Evolutionary conservation across 2,888 invertebrate genomes (phyloP).

Genomic region (Portevinia maculata): DNA sequence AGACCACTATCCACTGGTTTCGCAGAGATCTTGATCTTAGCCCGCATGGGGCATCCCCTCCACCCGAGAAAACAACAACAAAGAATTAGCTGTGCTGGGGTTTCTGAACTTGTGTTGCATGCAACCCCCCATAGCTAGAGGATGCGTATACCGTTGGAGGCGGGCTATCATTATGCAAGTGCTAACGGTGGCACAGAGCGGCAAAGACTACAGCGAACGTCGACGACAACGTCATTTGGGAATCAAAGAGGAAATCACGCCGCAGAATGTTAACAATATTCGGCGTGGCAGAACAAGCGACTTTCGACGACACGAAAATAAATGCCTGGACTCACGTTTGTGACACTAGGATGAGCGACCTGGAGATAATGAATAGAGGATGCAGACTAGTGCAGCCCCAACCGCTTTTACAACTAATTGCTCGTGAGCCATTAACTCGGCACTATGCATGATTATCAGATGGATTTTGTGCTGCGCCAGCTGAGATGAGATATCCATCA

Average conservation of each 20-base stretch:
- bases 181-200: constrained; percentile 42
- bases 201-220: constrained; percentile 7
- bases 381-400: constrained; percentile 26
- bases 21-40: constrained; percentile 41
- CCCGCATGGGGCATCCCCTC: constrained; percentile 17
- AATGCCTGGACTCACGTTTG: constrained; percentile 61
- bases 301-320: constrained; percentile 33
- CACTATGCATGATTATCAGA: constrained; percentile 63
- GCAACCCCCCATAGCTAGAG: constrained; percentile 28
- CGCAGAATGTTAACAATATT: constrained; percentile 35
- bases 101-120: constrained; percentile 31
- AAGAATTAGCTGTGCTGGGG: constrained; percentile 1
- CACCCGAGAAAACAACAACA: neutral
- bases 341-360: constrained; percentile 56
- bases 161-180: constrained; percentile 65
- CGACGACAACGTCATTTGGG: constrained; percentile 45
- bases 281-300: constrained; percentile 15
- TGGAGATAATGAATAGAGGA: constrained; percentile 54
- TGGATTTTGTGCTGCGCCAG: constrained; percentile 29
- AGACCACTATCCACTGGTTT: neutral
- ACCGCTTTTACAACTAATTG: constrained; percentile 67
- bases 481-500: constrained; percentile 64
- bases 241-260: constrained; percentile 68
- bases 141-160: constrained; percentile 58
- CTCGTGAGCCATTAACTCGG: constrained; percentile 63